Percentiles rank a stretch among this genome's conserved stretches.
phyloP scores from a whole-genome alignment of 64 coral and sea anemone genomes.

The Montipora sp. region DNA sequence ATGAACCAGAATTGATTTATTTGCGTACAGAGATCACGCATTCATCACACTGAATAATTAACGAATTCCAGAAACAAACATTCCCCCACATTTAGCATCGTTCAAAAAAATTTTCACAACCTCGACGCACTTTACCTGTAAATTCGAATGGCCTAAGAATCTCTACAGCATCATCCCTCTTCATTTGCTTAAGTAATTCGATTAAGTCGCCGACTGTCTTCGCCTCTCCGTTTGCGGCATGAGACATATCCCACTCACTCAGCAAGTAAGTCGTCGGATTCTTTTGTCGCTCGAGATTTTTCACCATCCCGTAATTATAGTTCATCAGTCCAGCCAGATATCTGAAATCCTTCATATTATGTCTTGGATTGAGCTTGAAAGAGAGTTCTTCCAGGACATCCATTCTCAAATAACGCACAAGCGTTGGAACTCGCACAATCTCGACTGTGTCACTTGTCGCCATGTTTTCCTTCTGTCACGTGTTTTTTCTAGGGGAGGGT shows the following conservation, averaged over 20 bases:
- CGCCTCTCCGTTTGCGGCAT: conserved; percentile 36
- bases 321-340: conserved; percentile 88
- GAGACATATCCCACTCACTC: conserved; percentile 65
- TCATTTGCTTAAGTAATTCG: conserved; percentile 63
- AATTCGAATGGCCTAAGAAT: conserved; percentile 77
- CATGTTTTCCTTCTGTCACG: conserved; percentile 32
- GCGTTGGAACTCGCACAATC: background rate
- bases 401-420: conserved; percentile 8
- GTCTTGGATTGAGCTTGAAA: conserved; percentile 88
- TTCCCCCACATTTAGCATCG: background rate
- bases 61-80: background rate
- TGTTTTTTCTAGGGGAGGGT: background rate
- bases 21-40: background rate
- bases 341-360: conserved; percentile 85
- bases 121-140: conserved; percentile 65
- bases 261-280: conserved; percentile 78
- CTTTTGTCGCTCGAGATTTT: conserved; percentile 70
- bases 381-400: conserved; percentile 71
- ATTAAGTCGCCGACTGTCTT: conserved; percentile 83
- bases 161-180: conserved; percentile 89
- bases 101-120: background rate
- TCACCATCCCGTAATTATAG: conserved; percentile 70
- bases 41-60: background rate
- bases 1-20: background rate
- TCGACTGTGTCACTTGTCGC: background rate